Percentiles rank a stretch among this genome's conserved stretches.
phyloP scores from a whole-genome alignment of 2,888 invertebrate species.

The Antheraea assamensis region DNA sequence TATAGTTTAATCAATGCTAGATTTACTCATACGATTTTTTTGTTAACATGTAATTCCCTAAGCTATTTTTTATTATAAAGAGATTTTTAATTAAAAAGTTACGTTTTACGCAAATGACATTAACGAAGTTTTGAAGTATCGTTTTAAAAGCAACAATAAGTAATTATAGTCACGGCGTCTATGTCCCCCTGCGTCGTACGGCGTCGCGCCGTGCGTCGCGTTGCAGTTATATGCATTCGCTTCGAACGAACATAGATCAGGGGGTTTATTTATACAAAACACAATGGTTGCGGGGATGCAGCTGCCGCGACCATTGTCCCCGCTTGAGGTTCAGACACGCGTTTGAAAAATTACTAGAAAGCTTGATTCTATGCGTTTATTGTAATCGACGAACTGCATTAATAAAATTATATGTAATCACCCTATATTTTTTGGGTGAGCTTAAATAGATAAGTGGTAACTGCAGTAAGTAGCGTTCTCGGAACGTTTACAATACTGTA shows the following conservation, averaged over 20 bases:
- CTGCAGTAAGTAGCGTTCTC: background rate
- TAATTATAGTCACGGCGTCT: background rate
- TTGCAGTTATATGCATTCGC: constrained; percentile 15
- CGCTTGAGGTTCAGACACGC: constrained; percentile 14
- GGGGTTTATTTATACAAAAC: constrained; percentile 34
- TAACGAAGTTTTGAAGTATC: background rate
- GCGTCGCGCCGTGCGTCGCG: background rate
- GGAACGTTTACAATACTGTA: background rate
- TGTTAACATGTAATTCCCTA: too few relatives aligned
- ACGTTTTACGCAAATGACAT: background rate
- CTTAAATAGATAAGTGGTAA: background rate
- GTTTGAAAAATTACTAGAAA: constrained; percentile 17
- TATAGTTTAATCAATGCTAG: background rate
- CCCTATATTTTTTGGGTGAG: background rate
- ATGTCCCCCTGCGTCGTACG: background rate
- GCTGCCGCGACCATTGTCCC: constrained; percentile 28
- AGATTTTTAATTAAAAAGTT: background rate
- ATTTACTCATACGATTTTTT: too few relatives aligned
- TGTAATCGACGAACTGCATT: constrained; percentile 1
- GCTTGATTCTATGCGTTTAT: constrained; percentile 3
- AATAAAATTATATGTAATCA: background rate
- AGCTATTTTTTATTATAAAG: too few relatives aligned
- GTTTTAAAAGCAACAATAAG: background rate
- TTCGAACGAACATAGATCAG: constrained; percentile 24
- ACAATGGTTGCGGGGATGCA: constrained; percentile 33